These are phyloP conservation scores for Heliangelus exortis DNA, from an alignment of 2,797 vertebrate genomes.

Conservation along the genomic window DNA sequence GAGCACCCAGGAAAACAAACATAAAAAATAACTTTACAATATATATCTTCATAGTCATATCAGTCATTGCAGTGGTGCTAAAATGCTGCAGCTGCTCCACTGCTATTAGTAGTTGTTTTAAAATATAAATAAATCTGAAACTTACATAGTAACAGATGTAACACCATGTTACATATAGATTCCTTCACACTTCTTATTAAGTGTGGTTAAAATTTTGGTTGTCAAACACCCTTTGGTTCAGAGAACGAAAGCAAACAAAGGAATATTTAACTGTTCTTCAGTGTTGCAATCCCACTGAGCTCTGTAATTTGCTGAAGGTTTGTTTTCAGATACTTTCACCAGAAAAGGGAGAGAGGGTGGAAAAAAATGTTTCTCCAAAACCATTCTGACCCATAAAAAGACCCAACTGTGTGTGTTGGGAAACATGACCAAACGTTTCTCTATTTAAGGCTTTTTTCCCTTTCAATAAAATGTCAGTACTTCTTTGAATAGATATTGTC, in stretches of 20 bases:
- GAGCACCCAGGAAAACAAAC: constrained; percentile 14
- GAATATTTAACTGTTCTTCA: constrained; percentile 46
- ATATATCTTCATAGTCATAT: neutral
- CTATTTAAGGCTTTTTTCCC: constrained; percentile 46
- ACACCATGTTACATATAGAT: constrained; percentile 60
- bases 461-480: constrained; percentile 69
- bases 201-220: constrained; percentile 49
- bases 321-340: constrained; percentile 63
- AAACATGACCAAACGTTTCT: constrained; percentile 60
- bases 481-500: constrained; percentile 76
- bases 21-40: constrained; percentile 25
- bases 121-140: constrained; percentile 45
- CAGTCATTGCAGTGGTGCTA: neutral
- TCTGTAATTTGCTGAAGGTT: constrained; percentile 70
- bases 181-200: constrained; percentile 61
- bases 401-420: constrained; percentile 65
- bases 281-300: constrained; percentile 58
- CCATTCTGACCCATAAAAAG: constrained; percentile 63
- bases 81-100: neutral
- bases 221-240: constrained; percentile 31
- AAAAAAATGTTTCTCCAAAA: constrained; percentile 11
- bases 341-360: neutral
- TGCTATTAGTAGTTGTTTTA: neutral
- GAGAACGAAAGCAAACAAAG: constrained; percentile 51
- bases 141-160: constrained; percentile 64